Evolutionary conservation across 2,113 vertebrate species (phyloP), one percentile per base, ranked within the genome.

Genomic region (Chaetodon trifascialis): DNA sequence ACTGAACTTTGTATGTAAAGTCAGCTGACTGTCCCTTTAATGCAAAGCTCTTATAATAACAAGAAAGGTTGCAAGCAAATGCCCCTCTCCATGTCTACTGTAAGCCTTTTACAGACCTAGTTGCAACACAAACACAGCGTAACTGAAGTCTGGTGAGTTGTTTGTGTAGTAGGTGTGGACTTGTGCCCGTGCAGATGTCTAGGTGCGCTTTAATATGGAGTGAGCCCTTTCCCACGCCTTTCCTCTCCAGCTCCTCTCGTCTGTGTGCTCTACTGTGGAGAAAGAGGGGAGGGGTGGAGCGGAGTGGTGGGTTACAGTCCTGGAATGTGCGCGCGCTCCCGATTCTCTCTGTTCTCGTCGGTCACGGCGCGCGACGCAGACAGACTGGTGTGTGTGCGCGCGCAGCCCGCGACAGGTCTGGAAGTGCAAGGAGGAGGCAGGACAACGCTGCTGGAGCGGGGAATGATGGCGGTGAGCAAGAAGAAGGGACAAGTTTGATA

Each of bases 301-400:
- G 56, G 73, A 47, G 88, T 83, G 89, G 91, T 77, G 92, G 91
- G 93, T 87, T 90, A 82, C 83, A 86, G 90, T 83, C 83, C 86
- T 88, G 95, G 95, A 95, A 96, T 96, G 95, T 94, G 87, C 2
- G 94, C 94, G 91, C 94, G 93, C 88, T 54, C 86, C 72, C 89
- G 90, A 47, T 30, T 52, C 72, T 40, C 84, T 83, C 76, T 82
- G 73, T 74, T 79, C 81, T 63, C 70, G 66, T 70, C 56, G 75
- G 63, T 34, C 19, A 54, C 71, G 64, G 85, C 87, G 84, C 89
- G 84, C 88, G 49, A 64, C 72, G 51, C 64, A 56, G 42, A 34
- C 64, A 54, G 49, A n/a, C 40, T 25, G 55, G 58, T 47, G 76
- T 59, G 60, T 55, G 78, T 59, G 89, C 89, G 83, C 92, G 92